These are phyloP conservation scores for Idaea biselata DNA, from an alignment of 2,888 invertebrate species.

Conservation along the genomic window DNA sequence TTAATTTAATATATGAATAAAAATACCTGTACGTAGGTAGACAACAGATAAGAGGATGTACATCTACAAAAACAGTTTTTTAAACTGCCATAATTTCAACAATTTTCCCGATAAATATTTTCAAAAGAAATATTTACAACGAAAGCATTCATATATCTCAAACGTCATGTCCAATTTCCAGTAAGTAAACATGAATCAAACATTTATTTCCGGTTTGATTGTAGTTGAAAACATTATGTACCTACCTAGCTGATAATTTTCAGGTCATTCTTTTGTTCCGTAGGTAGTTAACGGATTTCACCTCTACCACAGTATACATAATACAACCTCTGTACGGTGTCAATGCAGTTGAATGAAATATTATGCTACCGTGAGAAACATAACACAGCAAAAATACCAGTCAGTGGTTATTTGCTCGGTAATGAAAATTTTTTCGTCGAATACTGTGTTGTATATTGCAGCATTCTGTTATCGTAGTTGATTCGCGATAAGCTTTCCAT, in stretches of 20 bases:
- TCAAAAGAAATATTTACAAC: neutral
- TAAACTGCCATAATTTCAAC: neutral
- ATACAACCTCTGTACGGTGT: neutral
- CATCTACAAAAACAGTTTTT: neutral
- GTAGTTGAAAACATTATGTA: neutral
- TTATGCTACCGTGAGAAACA: slow-evolving; percentile 14
- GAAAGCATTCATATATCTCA: neutral
- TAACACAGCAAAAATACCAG: slow-evolving; percentile 17
- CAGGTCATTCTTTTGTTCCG: slow-evolving; percentile 7
- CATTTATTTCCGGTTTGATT: neutral
- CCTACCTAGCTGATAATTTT: neutral
- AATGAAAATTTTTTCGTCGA: slow-evolving; percentile 52
- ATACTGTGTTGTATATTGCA: slow-evolving; percentile 60
- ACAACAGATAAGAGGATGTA: neutral
- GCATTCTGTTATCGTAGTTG: slow-evolving; percentile 67
- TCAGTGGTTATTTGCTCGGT: slow-evolving; percentile 20
- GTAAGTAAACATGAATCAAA: neutral
- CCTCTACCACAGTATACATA: neutral
- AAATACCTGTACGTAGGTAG: slow-evolving; percentile 1
- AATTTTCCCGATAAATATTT: neutral
- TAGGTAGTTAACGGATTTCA: slow-evolving; percentile 5
- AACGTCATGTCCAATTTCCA: neutral
- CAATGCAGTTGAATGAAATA: slow-evolving; percentile 3
- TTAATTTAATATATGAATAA: neutral
- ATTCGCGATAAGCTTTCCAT: slow-evolving; percentile 75